phyloP scores from a whole-genome alignment of 2,797 vertebrate genomes.

The Brotogeris chrysoptera region DNA sequence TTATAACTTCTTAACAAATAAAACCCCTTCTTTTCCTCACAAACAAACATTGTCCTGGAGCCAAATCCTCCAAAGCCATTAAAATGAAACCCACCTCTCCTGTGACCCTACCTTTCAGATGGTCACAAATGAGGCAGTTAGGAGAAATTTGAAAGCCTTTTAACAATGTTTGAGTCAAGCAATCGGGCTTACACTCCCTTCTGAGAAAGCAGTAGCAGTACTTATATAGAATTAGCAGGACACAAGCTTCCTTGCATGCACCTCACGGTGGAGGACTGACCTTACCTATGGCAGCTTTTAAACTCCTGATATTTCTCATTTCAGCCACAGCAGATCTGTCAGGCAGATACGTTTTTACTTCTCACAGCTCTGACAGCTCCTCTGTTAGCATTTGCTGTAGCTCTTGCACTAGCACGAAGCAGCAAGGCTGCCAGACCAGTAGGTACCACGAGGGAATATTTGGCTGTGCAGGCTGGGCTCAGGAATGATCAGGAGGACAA shows the following conservation, averaged over 20 bases:
- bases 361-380: background rate
- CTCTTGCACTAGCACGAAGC: background rate
- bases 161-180: background rate
- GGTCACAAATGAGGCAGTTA: background rate
- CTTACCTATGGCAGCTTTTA: background rate
- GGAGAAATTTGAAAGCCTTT: background rate
- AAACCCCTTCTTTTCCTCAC: background rate
- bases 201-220: background rate
- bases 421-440: background rate
- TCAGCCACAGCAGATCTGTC: background rate
- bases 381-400: background rate
- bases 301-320: background rate
- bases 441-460: background rate
- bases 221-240: background rate
- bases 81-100: background rate
- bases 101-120: background rate
- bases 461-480: background rate
- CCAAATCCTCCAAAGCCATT: background rate
- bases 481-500: background rate
- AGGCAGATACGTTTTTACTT: background rate
- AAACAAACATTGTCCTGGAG: background rate
- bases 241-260: background rate
- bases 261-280: accelerated
- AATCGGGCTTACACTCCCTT: background rate
- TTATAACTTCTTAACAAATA: background rate